Evolutionary conservation across 2,113 vertebrate species (phyloP), one percentile per base, ranked within the genome.

Genomic region (Lophius piscatorius): DNA sequence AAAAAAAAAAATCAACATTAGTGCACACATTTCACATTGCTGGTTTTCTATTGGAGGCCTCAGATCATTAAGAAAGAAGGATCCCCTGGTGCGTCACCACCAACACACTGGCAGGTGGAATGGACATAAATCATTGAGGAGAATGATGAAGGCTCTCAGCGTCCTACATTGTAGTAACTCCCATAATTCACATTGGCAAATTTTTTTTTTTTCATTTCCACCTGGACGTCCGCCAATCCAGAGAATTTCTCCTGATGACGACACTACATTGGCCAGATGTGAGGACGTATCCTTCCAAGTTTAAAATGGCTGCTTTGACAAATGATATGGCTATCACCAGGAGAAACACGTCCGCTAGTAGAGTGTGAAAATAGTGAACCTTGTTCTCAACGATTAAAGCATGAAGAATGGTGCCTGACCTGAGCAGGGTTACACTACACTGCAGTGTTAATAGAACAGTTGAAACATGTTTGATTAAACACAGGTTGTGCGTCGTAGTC

Each of bases 201-300:
- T 81, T 85, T 84, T 82, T 87, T 83, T 81, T 85, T 84, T 82
- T 87, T 83, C 64, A 81, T 89, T 87, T 84, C 64, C 81, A 84
- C 62, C 63, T 80, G 87, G 86, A 80, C 3, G 9, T n/a, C 52
- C 71, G 82, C 84, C 87, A 90, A 17, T 64, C 31, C 42, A 49
- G 47, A 50, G 81, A 87, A 87, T 89, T 88, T 89, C 68, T 74
- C 48, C 13, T 60, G 65, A 35, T 71, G 70, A 71, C 74, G 76
- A 63, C 75, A 65, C 80, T 54, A 52, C 70, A 74, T 48, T 54
- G 58, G 34, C 70, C 63, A 74, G 63, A 80, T 59, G 74, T 83
- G 66, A 62, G 73, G 57, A 55, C 16, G n/a, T 28, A 57, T 54
- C 49, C 65, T 24, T 64, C 21, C 13, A 17, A 48, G 62, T 59